Evolutionary conservation across 2,113 vertebrate species (phyloP).

Genomic region (Xerus inauris): DNA sequence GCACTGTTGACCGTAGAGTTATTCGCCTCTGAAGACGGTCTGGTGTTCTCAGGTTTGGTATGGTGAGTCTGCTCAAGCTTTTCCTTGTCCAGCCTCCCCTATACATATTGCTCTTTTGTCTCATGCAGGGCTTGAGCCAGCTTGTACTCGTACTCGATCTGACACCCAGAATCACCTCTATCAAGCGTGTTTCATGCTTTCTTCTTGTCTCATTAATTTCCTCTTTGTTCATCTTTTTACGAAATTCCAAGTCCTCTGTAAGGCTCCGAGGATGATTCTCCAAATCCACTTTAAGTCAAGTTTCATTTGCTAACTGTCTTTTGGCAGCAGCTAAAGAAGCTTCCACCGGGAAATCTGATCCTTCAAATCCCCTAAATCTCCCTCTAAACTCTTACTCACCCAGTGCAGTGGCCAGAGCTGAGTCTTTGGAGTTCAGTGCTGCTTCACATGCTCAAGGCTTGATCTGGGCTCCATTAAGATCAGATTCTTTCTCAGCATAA

Average conservation of each 20-base stretch:
- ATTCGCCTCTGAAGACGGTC: constrained; percentile 90
- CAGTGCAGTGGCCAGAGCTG: constrained; percentile 87
- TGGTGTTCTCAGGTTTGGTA: constrained; percentile 92
- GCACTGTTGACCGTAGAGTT: constrained; percentile 86
- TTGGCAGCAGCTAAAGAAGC: constrained; percentile 86
- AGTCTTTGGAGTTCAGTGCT: constrained; percentile 91
- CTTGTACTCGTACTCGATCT: constrained; percentile 91
- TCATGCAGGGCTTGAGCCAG: constrained; percentile 90
- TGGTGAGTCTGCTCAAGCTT: constrained; percentile 91
- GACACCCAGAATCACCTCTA: constrained; percentile 90
- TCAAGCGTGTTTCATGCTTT: constrained; percentile 88
- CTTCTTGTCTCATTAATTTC: constrained; percentile 91
- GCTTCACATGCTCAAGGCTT: constrained; percentile 90
- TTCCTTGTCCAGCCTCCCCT: constrained; percentile 91
- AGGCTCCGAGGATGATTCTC: constrained; percentile 96
- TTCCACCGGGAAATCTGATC: constrained; percentile 90
- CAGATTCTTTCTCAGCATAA: constrained; percentile 90
- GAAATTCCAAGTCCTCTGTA: constrained; percentile 92
- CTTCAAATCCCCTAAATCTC: constrained; percentile 84
- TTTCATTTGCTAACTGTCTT: constrained; percentile 92
- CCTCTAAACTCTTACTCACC: constrained; percentile 89
- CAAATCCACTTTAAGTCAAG: constrained; percentile 91
- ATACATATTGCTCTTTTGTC: constrained; percentile 91
- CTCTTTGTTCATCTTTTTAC: constrained; percentile 93
- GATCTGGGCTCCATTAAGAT: constrained; percentile 85